Percentiles rank a stretch among this genome's conserved stretches.
Conservation (phyloP, 2,888 invertebrate species). For the Drepanosiphum platanoidis region DNA sequence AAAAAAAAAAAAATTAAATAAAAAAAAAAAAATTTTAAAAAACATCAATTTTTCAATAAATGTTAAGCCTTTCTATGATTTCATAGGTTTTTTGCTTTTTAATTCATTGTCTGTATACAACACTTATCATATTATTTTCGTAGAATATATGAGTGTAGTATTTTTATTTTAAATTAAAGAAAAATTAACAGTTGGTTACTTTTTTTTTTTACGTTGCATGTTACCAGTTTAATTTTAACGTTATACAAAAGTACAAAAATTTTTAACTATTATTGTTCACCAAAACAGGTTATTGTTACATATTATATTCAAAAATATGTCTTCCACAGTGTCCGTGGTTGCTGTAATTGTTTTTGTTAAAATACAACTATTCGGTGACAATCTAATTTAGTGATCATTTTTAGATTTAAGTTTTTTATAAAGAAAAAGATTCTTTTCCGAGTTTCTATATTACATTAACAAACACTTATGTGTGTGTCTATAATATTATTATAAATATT, state of each 20-base stretch:
- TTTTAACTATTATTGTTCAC: neutral
- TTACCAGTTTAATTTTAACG: conserved; percentile 41
- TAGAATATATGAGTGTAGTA: neutral
- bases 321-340: conserved; percentile 21
- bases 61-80: neutral
- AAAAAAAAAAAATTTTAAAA: neutral
- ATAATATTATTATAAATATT: conserved; percentile 16
- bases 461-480: neutral
- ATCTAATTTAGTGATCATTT: conserved; percentile 40
- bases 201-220: conserved; percentile 13
- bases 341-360: neutral
- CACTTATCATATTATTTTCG: neutral
- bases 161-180: neutral
- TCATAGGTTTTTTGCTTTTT: neutral
- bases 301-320: conserved; percentile 14
- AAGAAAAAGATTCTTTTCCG: neutral
- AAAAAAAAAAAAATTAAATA: neutral
- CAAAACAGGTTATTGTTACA: neutral
- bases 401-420: conserved; percentile 17
- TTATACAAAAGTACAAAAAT: conserved; percentile 33
- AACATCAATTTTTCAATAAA: neutral
- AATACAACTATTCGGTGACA: conserved; percentile 24
- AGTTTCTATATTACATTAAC: neutral
- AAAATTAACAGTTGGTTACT: neutral
- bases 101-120: neutral